Conservation (phyloP, 2,888 invertebrate species). For the Phaedon cochleariae region DNA sequence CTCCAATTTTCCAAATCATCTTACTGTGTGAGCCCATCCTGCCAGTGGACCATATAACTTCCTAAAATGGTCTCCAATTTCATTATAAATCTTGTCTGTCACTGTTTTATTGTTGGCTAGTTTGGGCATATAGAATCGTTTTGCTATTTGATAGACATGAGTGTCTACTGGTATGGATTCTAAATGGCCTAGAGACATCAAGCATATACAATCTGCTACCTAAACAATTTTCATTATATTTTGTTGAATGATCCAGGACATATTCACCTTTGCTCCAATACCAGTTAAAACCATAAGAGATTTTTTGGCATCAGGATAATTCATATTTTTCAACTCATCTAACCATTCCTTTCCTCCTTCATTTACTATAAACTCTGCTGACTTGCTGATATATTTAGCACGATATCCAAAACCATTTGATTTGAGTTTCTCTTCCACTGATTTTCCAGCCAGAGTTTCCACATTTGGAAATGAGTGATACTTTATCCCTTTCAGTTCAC, state of each 20-base stretch:
- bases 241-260: background rate
- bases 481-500: slow-evolving; percentile 68
- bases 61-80: slow-evolving; percentile 85
- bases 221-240: slow-evolving; percentile 51
- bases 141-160: slow-evolving; percentile 92
- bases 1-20: too few relatives aligned
- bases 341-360: slow-evolving; percentile 82
- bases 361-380: slow-evolving; percentile 71
- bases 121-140: slow-evolving; percentile 80
- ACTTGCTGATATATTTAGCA: slow-evolving; percentile 83
- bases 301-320: slow-evolving; percentile 77
- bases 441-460: slow-evolving; percentile 65
- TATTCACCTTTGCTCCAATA: slow-evolving; percentile 94
- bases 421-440: slow-evolving; percentile 78
- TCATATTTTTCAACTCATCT: slow-evolving; percentile 68
- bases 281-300: slow-evolving; percentile 84
- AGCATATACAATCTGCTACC: slow-evolving; percentile 97
- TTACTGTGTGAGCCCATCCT: slow-evolving; percentile 95
- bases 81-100: slow-evolving; percentile 83
- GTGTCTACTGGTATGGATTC: slow-evolving; percentile 95
- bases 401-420: slow-evolving; percentile 86
- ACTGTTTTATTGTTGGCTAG: slow-evolving; percentile 78
- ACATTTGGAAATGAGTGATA: slow-evolving; percentile 87
- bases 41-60: slow-evolving; percentile 84
- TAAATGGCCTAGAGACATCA: slow-evolving; percentile 93